Conservation (phyloP, 2,797 vertebrate genomes). For the Pagetopsis macropterus region DNA sequence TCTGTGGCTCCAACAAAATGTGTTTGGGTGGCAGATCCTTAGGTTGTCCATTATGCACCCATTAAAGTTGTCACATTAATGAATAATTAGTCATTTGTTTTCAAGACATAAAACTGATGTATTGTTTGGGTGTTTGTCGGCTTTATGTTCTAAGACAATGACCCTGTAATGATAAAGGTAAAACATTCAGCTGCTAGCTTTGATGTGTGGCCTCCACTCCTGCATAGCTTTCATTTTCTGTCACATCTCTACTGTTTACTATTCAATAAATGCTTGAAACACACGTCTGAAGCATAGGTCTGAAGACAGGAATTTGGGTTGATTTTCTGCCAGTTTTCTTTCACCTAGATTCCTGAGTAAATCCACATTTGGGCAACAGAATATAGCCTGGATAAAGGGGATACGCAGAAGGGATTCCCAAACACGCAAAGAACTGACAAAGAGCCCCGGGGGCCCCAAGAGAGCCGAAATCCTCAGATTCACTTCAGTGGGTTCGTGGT, state of each 20-base stretch:
- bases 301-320: not conserved
- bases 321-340: conserved; percentile 1
- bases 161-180: no score
- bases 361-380: not conserved
- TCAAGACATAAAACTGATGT: not conserved
- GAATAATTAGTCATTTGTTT: not conserved
- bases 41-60: not conserved
- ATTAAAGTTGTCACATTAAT: not conserved
- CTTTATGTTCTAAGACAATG: no score
- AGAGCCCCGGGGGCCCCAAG: no score
- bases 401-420: not conserved
- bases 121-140: no score
- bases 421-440: not conserved
- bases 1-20: not conserved
- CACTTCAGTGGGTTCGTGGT: not conserved
- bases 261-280: no score
- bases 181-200: no score
- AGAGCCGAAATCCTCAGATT: not conserved
- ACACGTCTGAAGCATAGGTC: no score
- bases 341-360: not conserved
- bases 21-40: not conserved
- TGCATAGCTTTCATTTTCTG: no score
- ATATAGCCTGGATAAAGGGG: not conserved
- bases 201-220: no score
- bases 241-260: no score